Conservation (phyloP, 2,888 invertebrate species). For the Pedicia rivosa region DNA sequence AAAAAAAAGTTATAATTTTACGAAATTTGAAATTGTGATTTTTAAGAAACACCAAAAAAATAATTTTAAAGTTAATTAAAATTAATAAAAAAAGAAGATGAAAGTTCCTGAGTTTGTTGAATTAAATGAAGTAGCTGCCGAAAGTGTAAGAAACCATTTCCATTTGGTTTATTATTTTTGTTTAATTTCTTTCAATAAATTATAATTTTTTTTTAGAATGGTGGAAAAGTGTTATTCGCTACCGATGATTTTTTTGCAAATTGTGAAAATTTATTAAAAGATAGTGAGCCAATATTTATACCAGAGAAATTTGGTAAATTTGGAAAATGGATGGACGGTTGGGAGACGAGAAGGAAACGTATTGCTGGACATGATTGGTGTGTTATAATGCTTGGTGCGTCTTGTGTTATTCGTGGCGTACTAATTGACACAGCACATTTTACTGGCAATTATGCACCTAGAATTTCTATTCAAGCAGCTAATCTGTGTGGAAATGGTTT, state of each 20-base stretch:
- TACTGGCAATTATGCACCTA: conserved; percentile 45
- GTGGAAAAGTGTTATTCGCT: conserved; percentile 40
- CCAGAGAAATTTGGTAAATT: conserved; percentile 40
- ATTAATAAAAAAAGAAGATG: too few relatives aligned
- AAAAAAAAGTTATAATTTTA: too few relatives aligned
- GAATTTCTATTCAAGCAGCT: conserved; percentile 44
- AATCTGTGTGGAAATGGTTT: conserved; percentile 35
- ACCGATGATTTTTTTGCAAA: conserved; percentile 48
- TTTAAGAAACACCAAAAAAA: too few relatives aligned
- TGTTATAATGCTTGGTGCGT: conserved; percentile 38
- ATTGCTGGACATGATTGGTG: conserved; percentile 46
- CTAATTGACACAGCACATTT: conserved; percentile 44
- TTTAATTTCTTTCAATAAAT: too few relatives aligned
- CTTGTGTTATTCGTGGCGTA: conserved; percentile 37
- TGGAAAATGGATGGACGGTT: conserved; percentile 55
- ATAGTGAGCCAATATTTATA: conserved; percentile 38
- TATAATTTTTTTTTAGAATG: conserved; percentile 33
- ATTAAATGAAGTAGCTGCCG: conserved; percentile 1
- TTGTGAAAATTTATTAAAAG: conserved; percentile 40
- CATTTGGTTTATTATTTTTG: too few relatives aligned
- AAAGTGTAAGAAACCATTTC: conserved; percentile 7
- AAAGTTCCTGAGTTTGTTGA: conserved; percentile 1
- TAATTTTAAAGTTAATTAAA: too few relatives aligned
- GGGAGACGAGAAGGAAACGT: conserved; percentile 46
- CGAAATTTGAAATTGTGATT: too few relatives aligned